phyloP scores from a whole-genome alignment of 2,888 invertebrate species.

The Atherix ibis region DNA sequence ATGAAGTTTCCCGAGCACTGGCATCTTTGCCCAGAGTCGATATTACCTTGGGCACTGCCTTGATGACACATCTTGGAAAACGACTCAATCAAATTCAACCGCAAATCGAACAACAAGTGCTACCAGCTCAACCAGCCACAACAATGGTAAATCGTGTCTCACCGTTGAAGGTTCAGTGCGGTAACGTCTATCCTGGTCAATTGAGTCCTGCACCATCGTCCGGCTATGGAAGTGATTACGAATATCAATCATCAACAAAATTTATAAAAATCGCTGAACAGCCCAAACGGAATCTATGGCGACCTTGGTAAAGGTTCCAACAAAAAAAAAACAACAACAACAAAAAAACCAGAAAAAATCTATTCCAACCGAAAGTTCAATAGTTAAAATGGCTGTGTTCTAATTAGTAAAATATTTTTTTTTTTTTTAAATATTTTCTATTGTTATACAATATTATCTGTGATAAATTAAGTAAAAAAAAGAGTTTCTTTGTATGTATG shows the following conservation, averaged over 20 bases:
- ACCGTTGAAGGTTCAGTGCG: conserved; percentile 1
- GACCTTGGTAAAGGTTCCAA: conserved; percentile 23
- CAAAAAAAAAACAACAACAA: no score
- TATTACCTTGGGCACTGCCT: conserved; percentile 65
- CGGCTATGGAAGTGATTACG: conserved; percentile 29
- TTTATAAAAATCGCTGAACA: conserved; percentile 1
- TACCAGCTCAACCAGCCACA: neutral
- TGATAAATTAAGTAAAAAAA: no score
- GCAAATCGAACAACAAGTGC: neutral
- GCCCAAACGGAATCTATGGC: conserved; percentile 22
- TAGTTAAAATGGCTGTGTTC: no score
- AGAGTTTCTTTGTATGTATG: no score
- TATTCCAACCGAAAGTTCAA: no score
- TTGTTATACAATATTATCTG: no score
- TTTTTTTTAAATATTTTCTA: no score
- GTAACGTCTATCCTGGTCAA: conserved; percentile 4
- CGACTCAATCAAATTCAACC: conserved; percentile 43
- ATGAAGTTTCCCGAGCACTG: conserved; percentile 72
- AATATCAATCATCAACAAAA: conserved; percentile 12
- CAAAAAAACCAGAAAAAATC: no score
- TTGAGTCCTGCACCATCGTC: conserved; percentile 26
- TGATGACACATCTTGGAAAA: conserved; percentile 81
- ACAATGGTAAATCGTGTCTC: no score
- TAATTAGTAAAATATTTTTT: no score
- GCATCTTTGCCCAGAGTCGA: conserved; percentile 75